Base-by-base conservation (phyloP, 2,113 vertebrate genomes). In the Zapus hudsonius region DNA sequence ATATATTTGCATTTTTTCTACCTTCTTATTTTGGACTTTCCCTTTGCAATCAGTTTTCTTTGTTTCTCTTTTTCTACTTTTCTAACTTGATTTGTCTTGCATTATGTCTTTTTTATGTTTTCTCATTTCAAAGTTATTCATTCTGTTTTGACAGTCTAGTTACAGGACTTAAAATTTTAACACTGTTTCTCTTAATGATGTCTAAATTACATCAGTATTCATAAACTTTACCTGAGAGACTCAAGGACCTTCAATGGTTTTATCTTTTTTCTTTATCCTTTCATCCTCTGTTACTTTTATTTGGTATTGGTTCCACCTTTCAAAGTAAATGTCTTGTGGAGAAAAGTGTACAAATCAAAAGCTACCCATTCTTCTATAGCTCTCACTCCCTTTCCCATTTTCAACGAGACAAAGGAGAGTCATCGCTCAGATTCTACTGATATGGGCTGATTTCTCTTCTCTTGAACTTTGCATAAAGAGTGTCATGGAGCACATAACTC, bases 1-100 rank as follows among this genome's bases (percentile, higher is more conserved):
- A 85, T 33, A 61, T 79, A 93, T 94, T 90, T 96, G 69, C 94
- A 92, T 88, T 96, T 86, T 94, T 90, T 95, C 86, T 92, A n/a
- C 64, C 9, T 42, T 75, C 79, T 93, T 91, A 87, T 69, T 85
- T 89, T 86, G 59, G 90, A 23, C 42, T 91, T 91, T 81, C 25
- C 23, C 17, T 92, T 93, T 75, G 52, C 67, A 90, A 84, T 47
- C 61, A 23, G 5, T n/a, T 93, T 92, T 70, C 44, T 85, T 70
- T 88, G 42, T 61, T 94, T 93, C 29, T 44, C 36, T 64, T 38
- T 36, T 42, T 22, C 55, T 36, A 36, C 25, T 82, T 93, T 95
- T 25, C 11, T 13, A 79, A 90, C 38, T 69, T 92, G 52, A 82
- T 88, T 87, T 89, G 40, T 83, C 59, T 93, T 90, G 67, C 11